Conservation (phyloP, 2,888 invertebrate species). For the Caenorhabditis parvicauda region DNA sequence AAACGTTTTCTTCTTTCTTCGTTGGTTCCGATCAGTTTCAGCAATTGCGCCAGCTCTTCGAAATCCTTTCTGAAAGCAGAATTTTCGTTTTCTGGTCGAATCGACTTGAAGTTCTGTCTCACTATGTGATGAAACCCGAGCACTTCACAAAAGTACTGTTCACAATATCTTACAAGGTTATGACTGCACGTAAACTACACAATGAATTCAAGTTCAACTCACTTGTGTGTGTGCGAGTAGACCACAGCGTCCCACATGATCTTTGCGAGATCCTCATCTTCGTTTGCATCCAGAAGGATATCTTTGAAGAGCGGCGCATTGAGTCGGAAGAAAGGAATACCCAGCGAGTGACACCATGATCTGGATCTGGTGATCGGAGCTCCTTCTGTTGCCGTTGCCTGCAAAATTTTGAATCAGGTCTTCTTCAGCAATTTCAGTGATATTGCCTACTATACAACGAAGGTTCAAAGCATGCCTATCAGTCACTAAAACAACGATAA, state of each 20-base stretch:
- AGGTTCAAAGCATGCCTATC: too few species aligned
- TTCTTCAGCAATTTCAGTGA: background rate
- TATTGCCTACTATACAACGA: too few species aligned
- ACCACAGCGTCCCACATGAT: slow-evolving; percentile 61
- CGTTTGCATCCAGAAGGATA: slow-evolving; percentile 51
- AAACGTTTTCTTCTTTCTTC: slow-evolving; percentile 23
- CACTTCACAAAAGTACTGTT: too few species aligned
- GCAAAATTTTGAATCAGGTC: slow-evolving; percentile 6
- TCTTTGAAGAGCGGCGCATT: slow-evolving; percentile 78
- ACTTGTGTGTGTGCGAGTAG: slow-evolving; percentile 48
- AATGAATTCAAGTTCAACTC: background rate
- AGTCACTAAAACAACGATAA: too few species aligned
- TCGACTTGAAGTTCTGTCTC: too few species aligned
- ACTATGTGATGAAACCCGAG: too few species aligned
- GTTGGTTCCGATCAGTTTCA: slow-evolving; percentile 35
- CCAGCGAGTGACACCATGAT: slow-evolving; percentile 84
- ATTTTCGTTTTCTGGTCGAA: too few species aligned
- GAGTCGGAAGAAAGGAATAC: slow-evolving; percentile 79
- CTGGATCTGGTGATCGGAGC: slow-evolving; percentile 87
- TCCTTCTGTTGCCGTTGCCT: slow-evolving; percentile 90
- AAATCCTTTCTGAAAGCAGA: slow-evolving; percentile 41
- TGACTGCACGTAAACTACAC: too few species aligned
- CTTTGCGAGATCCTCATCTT: slow-evolving; percentile 51
- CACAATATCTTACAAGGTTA: too few species aligned
- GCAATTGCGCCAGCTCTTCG: slow-evolving; percentile 30